Base-by-base conservation (phyloP, 2,113 vertebrate species). In the Clinocottus analis region DNA sequence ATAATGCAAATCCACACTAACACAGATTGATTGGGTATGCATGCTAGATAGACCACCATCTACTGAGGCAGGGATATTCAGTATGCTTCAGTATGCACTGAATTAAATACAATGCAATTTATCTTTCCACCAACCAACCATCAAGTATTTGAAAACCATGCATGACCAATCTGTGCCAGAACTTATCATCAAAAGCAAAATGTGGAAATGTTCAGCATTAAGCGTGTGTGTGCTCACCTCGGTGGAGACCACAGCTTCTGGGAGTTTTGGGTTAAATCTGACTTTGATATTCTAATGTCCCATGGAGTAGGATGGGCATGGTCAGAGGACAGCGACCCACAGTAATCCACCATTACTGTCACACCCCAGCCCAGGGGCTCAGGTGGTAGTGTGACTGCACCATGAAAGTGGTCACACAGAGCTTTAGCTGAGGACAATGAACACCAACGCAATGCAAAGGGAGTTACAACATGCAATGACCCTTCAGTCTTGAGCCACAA, bases 281-380 rank as follows among this genome's bases (percentile, higher is more conserved):
- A 58, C 84, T 87, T 93, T 90, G 87, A 92, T 87, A 90, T 89
- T 92, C 82, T 75, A 91, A 88, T 79, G 79, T 89, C 69, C 74
- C 60, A 37, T 67, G 39, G 71, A 89, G 82, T 5, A 31, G 77
- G 72, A 78, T 49, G 56, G 87, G 79, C 83, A 43, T 49, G 63
- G 80, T 77, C 51, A 75, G 45, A 72, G 65, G 51, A 64, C 69
- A 68, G 68, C 56, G 60, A 65, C 39, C 82, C 74, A 33, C 59
- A 75, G 35, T 73, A 79, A 72, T 80, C 61, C 74, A 70, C 29
- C 55, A 2, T 71, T 21, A 65, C 65, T 64, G 69, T 85, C 77
- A 85, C 62, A 59, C 60, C 78, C 55, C 1, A 0, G 72, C 65
- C 55, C 59, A n/a, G 56, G 23, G 35, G 63, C 43, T 68, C 70